These are phyloP conservation scores for Corythornis madagascariensis DNA, from an alignment of 2,113 vertebrate species.

Conservation along the genomic window DNA sequence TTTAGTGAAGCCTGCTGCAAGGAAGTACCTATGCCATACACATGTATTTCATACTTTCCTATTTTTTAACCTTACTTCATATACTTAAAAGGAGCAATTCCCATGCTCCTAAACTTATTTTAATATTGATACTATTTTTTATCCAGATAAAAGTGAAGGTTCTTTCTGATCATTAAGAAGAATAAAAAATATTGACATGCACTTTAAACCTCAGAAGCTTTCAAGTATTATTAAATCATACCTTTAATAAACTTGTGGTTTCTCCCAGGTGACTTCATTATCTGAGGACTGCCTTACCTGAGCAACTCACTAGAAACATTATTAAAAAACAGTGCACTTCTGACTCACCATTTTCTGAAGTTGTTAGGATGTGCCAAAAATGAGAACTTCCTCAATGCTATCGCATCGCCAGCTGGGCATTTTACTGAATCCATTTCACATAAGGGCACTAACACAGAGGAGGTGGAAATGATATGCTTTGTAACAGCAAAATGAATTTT, in stretches of 20 bases:
- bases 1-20: background rate
- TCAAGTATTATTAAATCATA: conserved; percentile 6
- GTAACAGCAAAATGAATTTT: background rate
- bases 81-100: background rate
- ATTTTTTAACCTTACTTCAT: background rate
- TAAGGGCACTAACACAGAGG: background rate
- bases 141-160: background rate
- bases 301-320: background rate
- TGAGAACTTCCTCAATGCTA: background rate
- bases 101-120: background rate
- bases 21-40: background rate
- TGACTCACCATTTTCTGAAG: background rate
- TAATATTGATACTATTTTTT: conserved; percentile 30
- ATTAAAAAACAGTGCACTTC: background rate
- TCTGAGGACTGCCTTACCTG: background rate
- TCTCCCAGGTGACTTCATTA: conserved; percentile 35
- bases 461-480: background rate
- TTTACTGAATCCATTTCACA: background rate
- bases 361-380: background rate
- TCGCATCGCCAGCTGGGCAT: background rate
- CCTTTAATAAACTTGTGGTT: conserved; percentile 18
- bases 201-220: background rate
- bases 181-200: background rate
- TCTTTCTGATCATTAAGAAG: conserved; percentile 9
- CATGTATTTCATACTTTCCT: background rate